phyloP scores from a whole-genome alignment of 1,140 invertebrate genomes.

The Ladona fulva region DNA sequence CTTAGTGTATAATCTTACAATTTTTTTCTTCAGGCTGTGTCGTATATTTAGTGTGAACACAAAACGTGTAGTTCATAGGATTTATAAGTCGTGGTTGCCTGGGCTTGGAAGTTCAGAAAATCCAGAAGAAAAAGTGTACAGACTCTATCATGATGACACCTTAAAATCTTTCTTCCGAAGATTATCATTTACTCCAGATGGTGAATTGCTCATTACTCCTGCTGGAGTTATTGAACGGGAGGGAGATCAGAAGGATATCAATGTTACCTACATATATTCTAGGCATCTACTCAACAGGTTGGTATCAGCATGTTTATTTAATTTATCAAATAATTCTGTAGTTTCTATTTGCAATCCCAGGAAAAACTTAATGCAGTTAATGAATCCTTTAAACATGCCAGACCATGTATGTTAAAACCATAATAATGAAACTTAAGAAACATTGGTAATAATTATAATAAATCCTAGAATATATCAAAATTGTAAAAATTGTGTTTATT shows the following conservation, averaged over 20 bases:
- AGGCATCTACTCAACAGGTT: constrained; percentile 63
- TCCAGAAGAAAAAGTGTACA: constrained; percentile 44
- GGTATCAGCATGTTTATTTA: too few relatives aligned
- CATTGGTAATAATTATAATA: too few relatives aligned
- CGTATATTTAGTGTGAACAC: constrained; percentile 61
- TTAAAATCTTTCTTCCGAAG: constrained; percentile 88
- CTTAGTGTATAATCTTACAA: constrained; percentile 1
- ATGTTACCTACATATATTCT: constrained; percentile 75
- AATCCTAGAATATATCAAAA: too few relatives aligned
- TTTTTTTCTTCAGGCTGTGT: constrained; percentile 45
- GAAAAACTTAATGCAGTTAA: too few relatives aligned
- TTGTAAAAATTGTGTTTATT: too few relatives aligned
- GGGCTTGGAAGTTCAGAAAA: background rate
- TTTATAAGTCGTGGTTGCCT: constrained; percentile 51
- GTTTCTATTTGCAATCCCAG: too few relatives aligned
- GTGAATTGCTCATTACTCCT: constrained; percentile 76
- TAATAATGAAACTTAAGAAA: too few relatives aligned
- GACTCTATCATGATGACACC: constrained; percentile 89
- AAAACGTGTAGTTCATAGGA: constrained; percentile 60
- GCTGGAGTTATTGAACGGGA: constrained; percentile 61
- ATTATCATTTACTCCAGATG: constrained; percentile 81
- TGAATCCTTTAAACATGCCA: too few relatives aligned
- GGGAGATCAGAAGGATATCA: constrained; percentile 46
- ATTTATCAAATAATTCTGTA: too few relatives aligned
- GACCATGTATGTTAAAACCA: too few relatives aligned